A percentile compares a stretch with the other conserved stretches of the same genome.
Conservation (phyloP, 2,113 vertebrate species). For the Coracopsis vasa region DNA sequence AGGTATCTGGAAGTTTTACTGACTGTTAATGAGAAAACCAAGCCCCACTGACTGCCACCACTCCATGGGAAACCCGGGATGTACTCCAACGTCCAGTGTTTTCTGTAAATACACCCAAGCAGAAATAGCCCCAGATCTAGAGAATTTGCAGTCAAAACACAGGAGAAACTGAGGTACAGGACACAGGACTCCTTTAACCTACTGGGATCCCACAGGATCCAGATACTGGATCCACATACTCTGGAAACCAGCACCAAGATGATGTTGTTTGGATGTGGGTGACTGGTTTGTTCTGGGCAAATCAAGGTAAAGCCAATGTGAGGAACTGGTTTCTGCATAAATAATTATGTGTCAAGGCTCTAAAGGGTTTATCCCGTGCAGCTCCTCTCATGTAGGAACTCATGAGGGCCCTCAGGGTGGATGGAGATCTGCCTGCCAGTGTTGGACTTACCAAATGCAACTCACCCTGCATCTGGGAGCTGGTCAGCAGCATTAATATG, state of each 20-base stretch:
- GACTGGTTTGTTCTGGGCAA: not conserved
- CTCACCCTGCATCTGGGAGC: not conserved
- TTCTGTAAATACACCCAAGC: not conserved
- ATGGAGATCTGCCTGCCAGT: not conserved
- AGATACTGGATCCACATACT: not conserved
- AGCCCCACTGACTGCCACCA: not conserved
- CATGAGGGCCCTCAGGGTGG: not conserved
- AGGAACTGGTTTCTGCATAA: not conserved
- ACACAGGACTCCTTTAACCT: fast-evolving
- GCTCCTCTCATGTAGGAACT: not conserved
- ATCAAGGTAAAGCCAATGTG: not conserved
- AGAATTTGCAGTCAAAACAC: not conserved
- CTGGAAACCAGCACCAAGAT: not conserved
- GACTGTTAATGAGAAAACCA: not conserved
- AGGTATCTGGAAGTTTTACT: not conserved
- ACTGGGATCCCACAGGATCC: not conserved
- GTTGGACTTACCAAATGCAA: not conserved
- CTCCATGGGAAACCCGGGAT: fast-evolving
- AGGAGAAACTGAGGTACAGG: not conserved
- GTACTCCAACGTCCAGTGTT: not conserved
- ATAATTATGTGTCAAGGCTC: not conserved
- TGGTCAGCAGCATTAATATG: not conserved
- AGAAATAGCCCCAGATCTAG: not conserved
- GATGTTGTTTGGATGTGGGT: not conserved
- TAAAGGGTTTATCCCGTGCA: fast-evolving